Evolutionary conservation across 1,140 invertebrate genomes (phyloP).

Genomic region (Drosophila burlai): DNA sequence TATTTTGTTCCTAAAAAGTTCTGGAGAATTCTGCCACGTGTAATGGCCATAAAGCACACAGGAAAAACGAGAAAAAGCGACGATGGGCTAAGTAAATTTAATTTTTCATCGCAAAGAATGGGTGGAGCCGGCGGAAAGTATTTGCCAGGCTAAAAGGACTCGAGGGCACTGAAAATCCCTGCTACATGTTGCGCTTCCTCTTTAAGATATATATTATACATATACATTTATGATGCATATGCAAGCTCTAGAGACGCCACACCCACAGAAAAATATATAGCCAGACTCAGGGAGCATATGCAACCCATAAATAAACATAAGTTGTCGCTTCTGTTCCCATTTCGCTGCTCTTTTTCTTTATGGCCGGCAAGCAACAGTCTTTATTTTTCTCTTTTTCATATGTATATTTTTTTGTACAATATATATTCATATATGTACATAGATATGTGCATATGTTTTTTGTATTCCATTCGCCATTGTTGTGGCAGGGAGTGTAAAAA

Average conservation of each 20-base stretch:
- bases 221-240: constrained; percentile 20
- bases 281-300: constrained; percentile 49
- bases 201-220: background rate
- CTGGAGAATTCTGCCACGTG: constrained; percentile 37
- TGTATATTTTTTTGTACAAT: constrained; percentile 6
- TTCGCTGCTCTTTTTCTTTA: constrained; percentile 46
- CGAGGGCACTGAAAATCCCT: constrained; percentile 25
- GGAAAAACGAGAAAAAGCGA: constrained; percentile 12
- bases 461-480: constrained; percentile 28
- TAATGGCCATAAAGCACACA: constrained; percentile 40
- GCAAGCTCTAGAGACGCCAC: constrained; percentile 22
- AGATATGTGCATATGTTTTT: constrained; percentile 34
- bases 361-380: constrained; percentile 54
- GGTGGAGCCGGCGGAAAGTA: constrained; percentile 21
- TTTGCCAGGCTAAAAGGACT: constrained; percentile 28
- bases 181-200: constrained; percentile 65
- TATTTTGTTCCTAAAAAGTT: constrained; percentile 32
- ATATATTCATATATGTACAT: constrained; percentile 27
- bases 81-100: constrained; percentile 42
- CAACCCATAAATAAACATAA: constrained; percentile 73
- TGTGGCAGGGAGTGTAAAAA: constrained; percentile 5
- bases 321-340: constrained; percentile 62
- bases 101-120: constrained; percentile 23
- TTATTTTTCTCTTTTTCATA: constrained; percentile 33
- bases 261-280: constrained; percentile 32